Evolutionary conservation across 2,113 vertebrate genomes (phyloP).

Genomic region (Callocephalon fimbriatum): DNA sequence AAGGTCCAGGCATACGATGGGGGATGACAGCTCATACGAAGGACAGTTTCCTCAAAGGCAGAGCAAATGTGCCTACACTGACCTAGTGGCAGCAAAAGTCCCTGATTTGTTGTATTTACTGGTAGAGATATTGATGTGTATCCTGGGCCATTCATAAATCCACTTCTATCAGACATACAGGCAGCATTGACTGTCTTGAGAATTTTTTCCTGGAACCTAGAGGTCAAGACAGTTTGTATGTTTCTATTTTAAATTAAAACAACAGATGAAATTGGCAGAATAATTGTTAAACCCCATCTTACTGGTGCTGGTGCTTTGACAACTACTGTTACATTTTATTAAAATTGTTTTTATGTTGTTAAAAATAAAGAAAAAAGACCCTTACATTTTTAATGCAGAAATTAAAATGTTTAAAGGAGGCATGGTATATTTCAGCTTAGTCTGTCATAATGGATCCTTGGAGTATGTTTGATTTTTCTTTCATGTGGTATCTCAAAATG

Average conservation of each 20-base stretch:
- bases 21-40: background rate
- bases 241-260: background rate
- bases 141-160: background rate
- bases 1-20: background rate
- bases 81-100: background rate
- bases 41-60: background rate
- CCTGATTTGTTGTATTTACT: background rate
- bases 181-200: background rate
- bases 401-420: background rate
- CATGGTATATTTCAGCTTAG: background rate
- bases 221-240: background rate
- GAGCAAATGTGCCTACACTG: background rate
- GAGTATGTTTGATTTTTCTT: background rate
- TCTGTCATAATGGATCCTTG: background rate
- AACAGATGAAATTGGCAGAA: background rate
- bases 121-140: background rate
- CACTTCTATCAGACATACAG: background rate
- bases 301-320: background rate
- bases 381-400: background rate
- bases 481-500: background rate
- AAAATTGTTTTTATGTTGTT: background rate
- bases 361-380: background rate
- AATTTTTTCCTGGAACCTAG: background rate
- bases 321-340: background rate
- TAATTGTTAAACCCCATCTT: background rate